phyloP scores from a whole-genome alignment of 2,113 vertebrate genomes.

The Pygathrix nemaeus region DNA sequence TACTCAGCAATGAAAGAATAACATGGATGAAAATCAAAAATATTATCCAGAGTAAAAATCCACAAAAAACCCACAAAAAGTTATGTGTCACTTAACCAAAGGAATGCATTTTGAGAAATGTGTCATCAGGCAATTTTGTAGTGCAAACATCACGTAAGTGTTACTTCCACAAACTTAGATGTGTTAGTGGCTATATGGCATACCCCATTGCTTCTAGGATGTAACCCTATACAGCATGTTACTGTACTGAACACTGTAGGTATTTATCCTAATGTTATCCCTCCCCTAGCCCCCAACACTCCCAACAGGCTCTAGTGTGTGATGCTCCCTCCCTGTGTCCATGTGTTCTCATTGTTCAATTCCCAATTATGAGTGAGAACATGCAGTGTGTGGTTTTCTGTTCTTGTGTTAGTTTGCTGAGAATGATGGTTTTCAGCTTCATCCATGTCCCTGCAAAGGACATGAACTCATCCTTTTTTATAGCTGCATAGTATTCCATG shows the following conservation, averaged over 20 bases:
- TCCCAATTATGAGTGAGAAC: no score
- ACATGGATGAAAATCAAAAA: not conserved
- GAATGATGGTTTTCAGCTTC: no score
- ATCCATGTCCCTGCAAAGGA: no score
- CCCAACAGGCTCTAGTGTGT: no score
- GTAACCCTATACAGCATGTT: not conserved
- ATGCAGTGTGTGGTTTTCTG: no score
- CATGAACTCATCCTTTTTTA: no score
- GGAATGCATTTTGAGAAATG: not conserved
- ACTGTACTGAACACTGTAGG: not conserved
- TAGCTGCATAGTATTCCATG: no score
- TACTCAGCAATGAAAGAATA: not conserved
- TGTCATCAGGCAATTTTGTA: not conserved
- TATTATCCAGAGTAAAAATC: not conserved
- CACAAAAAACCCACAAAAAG: not conserved
- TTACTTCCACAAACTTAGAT: not conserved
- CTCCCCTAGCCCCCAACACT: no score
- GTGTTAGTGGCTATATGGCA: not conserved
- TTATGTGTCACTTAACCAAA: not conserved
- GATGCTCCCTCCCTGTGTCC: no score
- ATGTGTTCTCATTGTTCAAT: no score
- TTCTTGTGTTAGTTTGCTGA: no score
- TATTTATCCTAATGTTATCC: no score
- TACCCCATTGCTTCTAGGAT: not conserved
- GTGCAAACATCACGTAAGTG: not conserved